phyloP scores from a whole-genome alignment of 2,888 invertebrate genomes.

The Adelognathus sp. region DNA sequence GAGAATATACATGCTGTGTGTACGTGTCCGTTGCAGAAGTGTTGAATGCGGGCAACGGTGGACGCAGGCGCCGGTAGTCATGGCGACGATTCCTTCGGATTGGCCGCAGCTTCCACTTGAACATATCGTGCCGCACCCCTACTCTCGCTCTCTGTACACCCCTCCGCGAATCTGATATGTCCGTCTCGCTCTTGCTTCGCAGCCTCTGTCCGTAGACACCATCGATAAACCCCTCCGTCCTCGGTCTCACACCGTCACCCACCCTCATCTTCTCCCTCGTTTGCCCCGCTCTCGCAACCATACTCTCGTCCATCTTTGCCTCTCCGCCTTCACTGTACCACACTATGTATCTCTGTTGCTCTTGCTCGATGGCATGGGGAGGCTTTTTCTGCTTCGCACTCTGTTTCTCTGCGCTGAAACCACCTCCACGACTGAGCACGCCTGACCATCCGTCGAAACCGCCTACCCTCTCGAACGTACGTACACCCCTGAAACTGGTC shows the following conservation, averaged over 20 bases:
- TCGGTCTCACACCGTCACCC: conserved; percentile 44
- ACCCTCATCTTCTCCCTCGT: conserved; percentile 54
- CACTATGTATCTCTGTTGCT: conserved; percentile 29
- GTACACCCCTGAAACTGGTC: neutral
- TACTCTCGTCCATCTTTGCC: conserved; percentile 34
- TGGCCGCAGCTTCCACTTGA: conserved; percentile 80
- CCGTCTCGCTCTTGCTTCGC: conserved; percentile 27
- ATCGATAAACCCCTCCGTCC: conserved; percentile 73
- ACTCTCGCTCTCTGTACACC: conserved; percentile 43
- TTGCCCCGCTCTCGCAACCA: conserved; percentile 27
- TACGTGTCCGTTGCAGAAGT: conserved; percentile 27
- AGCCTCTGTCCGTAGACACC: conserved; percentile 74
- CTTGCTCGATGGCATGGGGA: conserved; percentile 6
- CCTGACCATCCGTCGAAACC: conserved; percentile 38
- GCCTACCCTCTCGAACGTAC: conserved; percentile 11
- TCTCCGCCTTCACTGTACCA: conserved; percentile 14
- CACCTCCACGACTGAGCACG: neutral
- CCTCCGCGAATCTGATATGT: conserved; percentile 50
- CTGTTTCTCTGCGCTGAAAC: conserved; percentile 5
- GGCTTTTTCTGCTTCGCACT: conserved; percentile 26
- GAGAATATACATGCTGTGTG: neutral
- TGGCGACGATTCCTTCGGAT: conserved; percentile 81
- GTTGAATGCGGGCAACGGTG: conserved; percentile 60
- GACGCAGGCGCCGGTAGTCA: conserved; percentile 80
- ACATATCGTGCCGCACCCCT: conserved; percentile 64